Conservation (phyloP, 2,113 vertebrate species). For the Chaetops frenatus region DNA sequence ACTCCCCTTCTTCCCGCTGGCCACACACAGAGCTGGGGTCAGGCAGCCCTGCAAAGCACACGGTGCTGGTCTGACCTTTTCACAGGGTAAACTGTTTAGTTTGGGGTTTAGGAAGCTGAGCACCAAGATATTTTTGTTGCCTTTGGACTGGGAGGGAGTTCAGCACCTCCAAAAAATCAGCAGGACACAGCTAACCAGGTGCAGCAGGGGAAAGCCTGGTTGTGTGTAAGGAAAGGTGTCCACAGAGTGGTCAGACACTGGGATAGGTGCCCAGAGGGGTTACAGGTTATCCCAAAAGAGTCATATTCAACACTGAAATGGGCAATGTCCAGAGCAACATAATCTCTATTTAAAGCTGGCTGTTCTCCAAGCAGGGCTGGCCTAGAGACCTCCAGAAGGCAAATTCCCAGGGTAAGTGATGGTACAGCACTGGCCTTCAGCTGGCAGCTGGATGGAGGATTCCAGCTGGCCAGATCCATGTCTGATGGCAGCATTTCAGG, state of each 20-base stretch:
- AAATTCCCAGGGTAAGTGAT: background rate
- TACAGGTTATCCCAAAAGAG: background rate
- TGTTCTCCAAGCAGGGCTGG: background rate
- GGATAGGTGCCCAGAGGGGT: background rate
- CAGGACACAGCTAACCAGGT: background rate
- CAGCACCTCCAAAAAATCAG: background rate
- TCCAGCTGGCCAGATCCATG: background rate
- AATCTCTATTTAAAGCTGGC: accelerated
- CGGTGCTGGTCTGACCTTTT: background rate
- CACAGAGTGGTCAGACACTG: background rate
- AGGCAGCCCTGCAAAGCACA: background rate
- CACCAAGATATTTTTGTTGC: background rate
- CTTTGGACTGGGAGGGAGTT: background rate
- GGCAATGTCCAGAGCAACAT: accelerated
- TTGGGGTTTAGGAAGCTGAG: background rate
- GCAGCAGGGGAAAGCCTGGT: background rate
- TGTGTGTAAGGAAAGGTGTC: background rate
- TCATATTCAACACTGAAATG: background rate
- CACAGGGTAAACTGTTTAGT: background rate
- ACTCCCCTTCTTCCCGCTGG: accelerated
- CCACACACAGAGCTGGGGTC: background rate
- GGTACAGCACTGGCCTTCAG: background rate
- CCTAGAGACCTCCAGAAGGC: background rate
- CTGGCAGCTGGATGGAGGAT: background rate
- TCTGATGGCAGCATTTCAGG: background rate